A percentile compares a stretch with the other conserved stretches of the same genome.
These are phyloP conservation scores for Eupeodes luniger DNA, from an alignment of 2,888 invertebrate species.

Conservation along the genomic window DNA sequence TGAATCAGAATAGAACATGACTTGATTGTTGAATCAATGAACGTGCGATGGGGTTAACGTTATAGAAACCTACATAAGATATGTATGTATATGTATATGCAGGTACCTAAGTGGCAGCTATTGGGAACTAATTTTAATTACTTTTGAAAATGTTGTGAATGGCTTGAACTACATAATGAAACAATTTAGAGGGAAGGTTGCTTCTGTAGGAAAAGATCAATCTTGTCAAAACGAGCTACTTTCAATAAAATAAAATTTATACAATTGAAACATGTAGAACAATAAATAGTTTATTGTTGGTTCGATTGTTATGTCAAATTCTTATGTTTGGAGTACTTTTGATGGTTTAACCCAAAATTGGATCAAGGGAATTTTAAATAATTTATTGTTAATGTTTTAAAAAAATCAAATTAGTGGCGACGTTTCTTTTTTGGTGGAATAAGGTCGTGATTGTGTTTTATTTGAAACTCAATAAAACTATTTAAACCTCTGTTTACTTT, in stretches of 20 bases:
- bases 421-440: too few relatives aligned
- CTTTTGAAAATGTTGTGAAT: constrained; percentile 6
- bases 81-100: not conserved
- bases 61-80: not conserved
- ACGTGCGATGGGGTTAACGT: constrained; percentile 8
- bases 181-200: not conserved
- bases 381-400: too few relatives aligned
- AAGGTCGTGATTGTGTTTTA: too few relatives aligned
- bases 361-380: too few relatives aligned
- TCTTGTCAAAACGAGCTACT: not conserved
- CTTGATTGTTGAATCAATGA: constrained; percentile 30
- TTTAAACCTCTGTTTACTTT: too few relatives aligned
- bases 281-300: not conserved
- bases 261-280: not conserved
- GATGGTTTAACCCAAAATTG: too few relatives aligned
- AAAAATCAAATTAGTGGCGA: too few relatives aligned
- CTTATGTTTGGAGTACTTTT: too few relatives aligned
- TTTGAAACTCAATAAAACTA: too few relatives aligned
- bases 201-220: not conserved
- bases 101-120: not conserved
- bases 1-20: constrained; percentile 49
- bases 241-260: constrained; percentile 3
- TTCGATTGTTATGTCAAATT: too few relatives aligned
- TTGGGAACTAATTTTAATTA: constrained; percentile 68
- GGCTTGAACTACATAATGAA: not conserved